A percentile compares a stretch with the other conserved stretches of the same genome.
phyloP scores from a whole-genome alignment of 2,113 vertebrate species.

The Caloenas nicobarica region DNA sequence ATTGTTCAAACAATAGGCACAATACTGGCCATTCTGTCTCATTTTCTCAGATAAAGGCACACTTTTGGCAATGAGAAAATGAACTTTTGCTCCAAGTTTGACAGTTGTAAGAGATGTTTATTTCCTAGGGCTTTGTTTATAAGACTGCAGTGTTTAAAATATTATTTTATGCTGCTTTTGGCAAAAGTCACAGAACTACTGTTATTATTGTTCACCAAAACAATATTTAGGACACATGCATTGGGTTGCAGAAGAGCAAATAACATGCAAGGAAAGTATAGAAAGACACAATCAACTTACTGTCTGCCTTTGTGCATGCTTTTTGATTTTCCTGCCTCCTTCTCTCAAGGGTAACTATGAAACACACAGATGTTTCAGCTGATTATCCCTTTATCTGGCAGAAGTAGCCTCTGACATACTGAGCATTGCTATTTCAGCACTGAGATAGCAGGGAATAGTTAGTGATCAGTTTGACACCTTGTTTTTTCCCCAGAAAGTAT shows the following conservation, averaged over 20 bases:
- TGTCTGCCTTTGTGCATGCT: background rate
- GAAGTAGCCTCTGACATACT: background rate
- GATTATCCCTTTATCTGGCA: background rate
- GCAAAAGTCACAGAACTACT: background rate
- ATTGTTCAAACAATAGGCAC: slow-evolving; percentile 7
- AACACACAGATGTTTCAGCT: background rate
- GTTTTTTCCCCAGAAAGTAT: background rate
- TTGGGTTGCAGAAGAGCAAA: slow-evolving; percentile 40
- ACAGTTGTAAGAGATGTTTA: background rate
- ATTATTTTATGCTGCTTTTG: background rate
- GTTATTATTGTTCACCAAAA: background rate
- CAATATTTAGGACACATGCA: background rate
- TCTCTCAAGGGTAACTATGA: slow-evolving; percentile 3
- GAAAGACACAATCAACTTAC: background rate
- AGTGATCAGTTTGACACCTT: background rate
- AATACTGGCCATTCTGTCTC: background rate
- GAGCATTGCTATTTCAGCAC: background rate
- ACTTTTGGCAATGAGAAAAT: slow-evolving; percentile 30
- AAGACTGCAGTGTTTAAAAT: background rate
- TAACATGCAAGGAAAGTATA: background rate
- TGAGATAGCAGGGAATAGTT: background rate
- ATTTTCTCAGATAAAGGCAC: background rate
- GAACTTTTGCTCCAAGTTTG: background rate
- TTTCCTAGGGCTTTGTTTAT: slow-evolving; percentile 20
- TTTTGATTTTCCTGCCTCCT: slow-evolving; percentile 3